phyloP scores from a whole-genome alignment of 2,888 invertebrate genomes.

The Yponomeuta evonymella region DNA sequence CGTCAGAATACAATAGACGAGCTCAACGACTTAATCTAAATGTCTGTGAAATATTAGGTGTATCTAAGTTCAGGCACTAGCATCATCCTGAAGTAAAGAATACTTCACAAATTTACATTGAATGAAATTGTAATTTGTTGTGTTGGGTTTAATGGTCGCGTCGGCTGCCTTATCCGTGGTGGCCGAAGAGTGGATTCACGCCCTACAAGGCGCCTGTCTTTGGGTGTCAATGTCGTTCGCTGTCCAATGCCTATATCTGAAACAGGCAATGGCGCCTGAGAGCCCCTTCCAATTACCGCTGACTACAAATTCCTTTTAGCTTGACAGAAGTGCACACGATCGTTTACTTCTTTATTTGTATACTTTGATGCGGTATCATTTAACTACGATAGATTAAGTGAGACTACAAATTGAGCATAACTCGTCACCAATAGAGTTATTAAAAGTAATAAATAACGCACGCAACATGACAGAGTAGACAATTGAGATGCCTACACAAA shows the following conservation, averaged over 20 bases:
- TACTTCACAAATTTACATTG: conserved; percentile 60
- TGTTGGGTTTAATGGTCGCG: conserved; percentile 45
- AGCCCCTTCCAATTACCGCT: conserved; percentile 14
- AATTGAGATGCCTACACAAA: not conserved
- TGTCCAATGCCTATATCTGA: conserved; percentile 48
- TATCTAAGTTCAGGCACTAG: conserved; percentile 60
- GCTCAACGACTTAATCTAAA: conserved; percentile 54
- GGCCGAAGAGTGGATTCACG: conserved; percentile 27
- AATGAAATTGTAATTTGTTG: conserved; percentile 71
- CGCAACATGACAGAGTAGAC: not conserved
- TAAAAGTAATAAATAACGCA: not conserved
- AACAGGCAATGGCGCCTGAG: conserved; percentile 27
- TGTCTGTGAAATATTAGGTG: conserved; percentile 55
- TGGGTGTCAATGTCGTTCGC: conserved; percentile 52
- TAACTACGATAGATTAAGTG: not conserved
- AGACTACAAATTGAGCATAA: not conserved
- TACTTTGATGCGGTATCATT: not conserved
- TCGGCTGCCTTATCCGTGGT: conserved; percentile 42
- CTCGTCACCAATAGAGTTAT: not conserved
- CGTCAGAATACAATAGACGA: conserved; percentile 46
- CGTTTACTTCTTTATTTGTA: not conserved
- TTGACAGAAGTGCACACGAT: not conserved
- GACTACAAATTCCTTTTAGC: conserved; percentile 11
- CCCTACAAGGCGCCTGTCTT: conserved; percentile 46
- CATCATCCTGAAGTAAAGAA: conserved; percentile 41